Evolutionary conservation across 2,888 invertebrate species (phyloP).

Genomic region (Ornithoptera priamus): DNA sequence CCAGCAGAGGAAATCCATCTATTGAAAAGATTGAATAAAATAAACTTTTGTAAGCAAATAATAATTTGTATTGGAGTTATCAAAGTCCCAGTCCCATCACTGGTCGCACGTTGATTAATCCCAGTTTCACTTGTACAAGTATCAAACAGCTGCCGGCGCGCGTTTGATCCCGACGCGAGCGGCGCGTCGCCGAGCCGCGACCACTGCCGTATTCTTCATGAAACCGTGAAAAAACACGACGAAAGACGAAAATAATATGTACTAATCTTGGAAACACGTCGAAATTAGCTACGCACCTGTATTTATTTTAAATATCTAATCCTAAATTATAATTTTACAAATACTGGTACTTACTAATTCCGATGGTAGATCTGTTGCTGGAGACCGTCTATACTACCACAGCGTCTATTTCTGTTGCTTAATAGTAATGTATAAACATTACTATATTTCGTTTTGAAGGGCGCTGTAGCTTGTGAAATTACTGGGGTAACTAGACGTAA

Average conservation of each 20-base stretch:
- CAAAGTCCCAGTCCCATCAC: slow-evolving; percentile 48
- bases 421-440: too few species aligned
- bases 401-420: too few species aligned
- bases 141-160: slow-evolving; percentile 64
- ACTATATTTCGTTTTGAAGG: too few species aligned
- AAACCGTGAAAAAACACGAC: slow-evolving; percentile 56
- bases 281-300: slow-evolving; percentile 55
- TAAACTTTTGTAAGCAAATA: neutral
- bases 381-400: too few species aligned
- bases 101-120: slow-evolving; percentile 70
- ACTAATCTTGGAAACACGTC: slow-evolving; percentile 67
- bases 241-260: slow-evolving; percentile 69
- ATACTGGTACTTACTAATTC: too few species aligned
- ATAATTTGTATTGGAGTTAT: slow-evolving; percentile 19
- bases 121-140: slow-evolving; percentile 76
- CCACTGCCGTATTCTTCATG: slow-evolving; percentile 65
- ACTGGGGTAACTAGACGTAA: too few species aligned
- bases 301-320: slow-evolving; percentile 27
- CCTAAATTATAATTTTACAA: too few species aligned
- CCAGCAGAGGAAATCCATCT: too few species aligned
- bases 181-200: slow-evolving; percentile 46
- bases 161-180: slow-evolving; percentile 74
- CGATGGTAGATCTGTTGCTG: too few species aligned
- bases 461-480: too few species aligned
- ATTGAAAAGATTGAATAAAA: too few species aligned